Evolutionary conservation across 2,888 invertebrate species (phyloP), one percentile per base, ranked within the genome.

Genomic region (Parochlus steinenii): DNA sequence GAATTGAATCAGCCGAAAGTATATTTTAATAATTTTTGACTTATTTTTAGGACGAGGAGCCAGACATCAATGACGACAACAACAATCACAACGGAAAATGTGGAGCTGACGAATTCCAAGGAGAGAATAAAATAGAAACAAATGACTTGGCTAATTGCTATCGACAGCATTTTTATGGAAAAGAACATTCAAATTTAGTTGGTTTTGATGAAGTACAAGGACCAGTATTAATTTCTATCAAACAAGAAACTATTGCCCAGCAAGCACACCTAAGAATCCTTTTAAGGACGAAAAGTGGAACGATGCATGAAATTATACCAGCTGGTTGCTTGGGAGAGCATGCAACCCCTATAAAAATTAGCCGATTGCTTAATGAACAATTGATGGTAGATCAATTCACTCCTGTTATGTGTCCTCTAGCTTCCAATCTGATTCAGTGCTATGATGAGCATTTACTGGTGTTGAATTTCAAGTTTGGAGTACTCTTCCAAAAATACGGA

Each of bases 381-480:
- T 65, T 92, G 37, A 79, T 76, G 48, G 76, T 87, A 42, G 87
- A 85, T 45, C 76, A 79, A 51, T 82, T 93, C 58, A 73, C 75
- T 60, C 92, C 95, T 2, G 76, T 81, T 31, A 63, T 81, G 50
- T 79, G 86, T 56, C 77, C 90, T 33, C 76, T 80, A 55, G 83
- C 90, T 10, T 90, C 92, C 1, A 78, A 85, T 39, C 64, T 90
- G 49, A 87, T 97, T 51, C 80, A 90, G 31, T 74, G 78, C 42
- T 97, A 93, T 61, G 97, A 97, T 60, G 95, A 97, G 58, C 95
- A 95, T 60, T 89, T 93, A 6, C 65, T 97, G 42, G 93, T 92
- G 28, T 82, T 87, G 51, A 82, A 83, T 51, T 97, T 93, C 67
- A 98, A 98, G 63, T 97, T 98, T 58, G 97, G 97, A 40, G 80